Conservation (phyloP, 2,113 vertebrate species). For the Dissostichus mawsoni region DNA sequence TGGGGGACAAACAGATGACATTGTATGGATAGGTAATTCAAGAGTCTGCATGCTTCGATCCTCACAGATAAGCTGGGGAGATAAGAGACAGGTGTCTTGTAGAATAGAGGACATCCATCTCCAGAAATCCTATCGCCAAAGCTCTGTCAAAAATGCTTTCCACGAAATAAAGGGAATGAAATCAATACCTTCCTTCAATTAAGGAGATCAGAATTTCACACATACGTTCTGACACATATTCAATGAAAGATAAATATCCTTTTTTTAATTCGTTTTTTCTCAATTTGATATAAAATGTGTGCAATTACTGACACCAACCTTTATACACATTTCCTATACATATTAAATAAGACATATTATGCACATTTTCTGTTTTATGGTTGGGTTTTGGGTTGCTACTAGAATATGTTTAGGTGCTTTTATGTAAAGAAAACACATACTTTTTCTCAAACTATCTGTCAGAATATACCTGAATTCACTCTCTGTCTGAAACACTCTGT, state of each 20-base stretch:
- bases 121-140: slow-evolving; percentile 77
- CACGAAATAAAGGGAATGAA: slow-evolving; percentile 64
- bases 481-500: too few species aligned
- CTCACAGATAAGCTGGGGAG: slow-evolving; percentile 78
- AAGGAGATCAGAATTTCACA: slow-evolving; percentile 30
- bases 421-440: too few species aligned
- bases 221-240: slow-evolving; percentile 8
- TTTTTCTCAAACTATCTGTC: too few species aligned
- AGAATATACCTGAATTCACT: too few species aligned
- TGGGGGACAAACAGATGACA: slow-evolving; percentile 81
- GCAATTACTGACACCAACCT: neutral
- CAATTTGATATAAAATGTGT: neutral
- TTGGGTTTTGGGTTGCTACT: too few species aligned
- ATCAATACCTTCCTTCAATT: slow-evolving; percentile 57
- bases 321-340: neutral
- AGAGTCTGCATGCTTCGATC: slow-evolving; percentile 82
- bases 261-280: neutral
- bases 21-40: slow-evolving; percentile 78
- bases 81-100: slow-evolving; percentile 79
- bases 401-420: too few species aligned
- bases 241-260: neutral
- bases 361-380: too few species aligned
- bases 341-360: neutral
- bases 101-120: slow-evolving; percentile 80
- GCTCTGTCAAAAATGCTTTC: slow-evolving; percentile 72